Percentiles rank a stretch among this genome's conserved stretches.
These are phyloP conservation scores for Bettongia penicillata DNA, from an alignment of 2,113 vertebrate species.

Conservation along the genomic window DNA sequence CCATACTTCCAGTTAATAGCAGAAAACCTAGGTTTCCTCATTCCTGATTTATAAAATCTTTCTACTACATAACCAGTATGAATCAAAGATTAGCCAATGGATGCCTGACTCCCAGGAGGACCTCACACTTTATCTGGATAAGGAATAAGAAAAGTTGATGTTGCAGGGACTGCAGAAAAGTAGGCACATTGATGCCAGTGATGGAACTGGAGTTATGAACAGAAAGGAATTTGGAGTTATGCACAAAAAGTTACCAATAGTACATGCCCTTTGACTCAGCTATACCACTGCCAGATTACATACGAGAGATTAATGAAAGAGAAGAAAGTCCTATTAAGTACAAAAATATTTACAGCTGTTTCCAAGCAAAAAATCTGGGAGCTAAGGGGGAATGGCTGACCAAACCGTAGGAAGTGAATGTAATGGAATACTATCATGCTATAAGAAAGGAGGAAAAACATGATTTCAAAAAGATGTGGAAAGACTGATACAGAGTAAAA, in stretches of 20 bases:
- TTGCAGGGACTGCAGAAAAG: background rate
- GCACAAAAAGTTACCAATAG: background rate
- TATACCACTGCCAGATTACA: too few species aligned
- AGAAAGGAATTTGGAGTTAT: background rate
- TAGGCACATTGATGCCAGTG: background rate
- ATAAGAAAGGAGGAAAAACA: too few species aligned
- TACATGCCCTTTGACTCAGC: background rate
- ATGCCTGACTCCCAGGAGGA: background rate
- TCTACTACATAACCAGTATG: slow-evolving; percentile 30
- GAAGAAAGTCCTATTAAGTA: background rate
- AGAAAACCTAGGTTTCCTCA: background rate
- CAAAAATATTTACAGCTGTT: background rate
- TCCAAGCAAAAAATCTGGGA: background rate
- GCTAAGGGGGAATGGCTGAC: background rate
- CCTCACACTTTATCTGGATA: background rate
- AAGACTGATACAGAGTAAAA: too few species aligned
- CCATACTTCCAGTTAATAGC: background rate
- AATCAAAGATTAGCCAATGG: slow-evolving; percentile 21
- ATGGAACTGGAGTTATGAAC: background rate
- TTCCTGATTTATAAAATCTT: slow-evolving; percentile 2
- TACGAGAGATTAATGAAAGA: background rate
- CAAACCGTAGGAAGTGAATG: background rate
- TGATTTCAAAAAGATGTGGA: too few species aligned
- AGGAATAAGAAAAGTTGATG: background rate
- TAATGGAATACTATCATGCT: background rate